phyloP scores from a whole-genome alignment of 2,888 invertebrate species.

The Scaptomyza cyrtandrae region DNA sequence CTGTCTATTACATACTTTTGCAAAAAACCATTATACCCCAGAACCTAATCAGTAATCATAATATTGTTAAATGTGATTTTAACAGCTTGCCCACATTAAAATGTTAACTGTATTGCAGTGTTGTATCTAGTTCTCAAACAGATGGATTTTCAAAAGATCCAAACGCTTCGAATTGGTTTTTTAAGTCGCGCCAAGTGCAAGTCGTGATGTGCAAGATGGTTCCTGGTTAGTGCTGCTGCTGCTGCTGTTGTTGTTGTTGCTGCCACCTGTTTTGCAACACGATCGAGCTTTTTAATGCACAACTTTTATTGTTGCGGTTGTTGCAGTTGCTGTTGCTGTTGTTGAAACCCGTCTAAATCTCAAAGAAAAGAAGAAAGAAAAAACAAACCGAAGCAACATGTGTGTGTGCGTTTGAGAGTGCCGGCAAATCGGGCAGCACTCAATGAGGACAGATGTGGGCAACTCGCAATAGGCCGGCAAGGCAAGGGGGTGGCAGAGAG shows the following conservation, averaged over 20 bases:
- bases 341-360: slow-evolving; percentile 74
- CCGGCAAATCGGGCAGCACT: slow-evolving; percentile 69
- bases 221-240: slow-evolving; percentile 49
- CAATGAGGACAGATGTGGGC: slow-evolving; percentile 67
- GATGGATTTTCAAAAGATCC: not conserved
- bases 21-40: too few species aligned
- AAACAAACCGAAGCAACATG: slow-evolving; percentile 67
- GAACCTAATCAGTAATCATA: too few species aligned
- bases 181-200: slow-evolving; percentile 37
- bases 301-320: slow-evolving; percentile 35
- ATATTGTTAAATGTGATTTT: too few species aligned
- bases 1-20: too few species aligned
- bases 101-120: not conserved
- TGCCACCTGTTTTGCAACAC: slow-evolving; percentile 67
- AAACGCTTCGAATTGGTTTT: slow-evolving; percentile 27
- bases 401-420: slow-evolving; percentile 70
- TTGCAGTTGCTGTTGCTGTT: slow-evolving; percentile 24
- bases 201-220: slow-evolving; percentile 52
- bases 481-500: slow-evolving; percentile 2
- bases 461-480: slow-evolving; percentile 29
- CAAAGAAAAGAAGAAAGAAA: slow-evolving; percentile 37
- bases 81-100: too few species aligned
- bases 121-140: slow-evolving; percentile 1
- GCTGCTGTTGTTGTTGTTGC: slow-evolving; percentile 17
- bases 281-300: slow-evolving; percentile 56